phyloP scores from a whole-genome alignment of 2,888 invertebrate genomes.

The Graphium colonna region DNA sequence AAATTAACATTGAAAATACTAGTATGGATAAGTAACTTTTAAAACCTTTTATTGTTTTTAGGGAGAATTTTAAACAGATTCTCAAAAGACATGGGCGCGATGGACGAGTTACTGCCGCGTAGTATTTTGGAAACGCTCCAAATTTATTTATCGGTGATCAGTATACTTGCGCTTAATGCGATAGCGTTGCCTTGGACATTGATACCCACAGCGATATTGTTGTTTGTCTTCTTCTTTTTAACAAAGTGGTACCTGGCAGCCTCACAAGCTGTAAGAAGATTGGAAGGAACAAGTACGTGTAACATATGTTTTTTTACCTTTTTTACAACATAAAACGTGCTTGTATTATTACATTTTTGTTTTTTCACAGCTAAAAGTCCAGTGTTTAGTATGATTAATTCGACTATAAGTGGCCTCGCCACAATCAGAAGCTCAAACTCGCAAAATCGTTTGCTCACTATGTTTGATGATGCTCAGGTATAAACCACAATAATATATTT shows the following conservation, averaged over 20 bases:
- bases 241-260: conserved; percentile 85
- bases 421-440: conserved; percentile 87
- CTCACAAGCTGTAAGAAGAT: conserved; percentile 86
- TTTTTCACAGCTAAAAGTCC: conserved; percentile 85
- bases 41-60: conserved; percentile 35
- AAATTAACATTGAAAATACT: too few species aligned
- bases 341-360: conserved; percentile 6
- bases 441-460: conserved; percentile 78
- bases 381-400: conserved; percentile 88
- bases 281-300: conserved; percentile 84
- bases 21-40: too few species aligned
- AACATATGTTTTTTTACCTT: not conserved
- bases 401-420: conserved; percentile 86
- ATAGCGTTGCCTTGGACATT: conserved; percentile 64
- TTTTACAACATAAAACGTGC: not conserved
- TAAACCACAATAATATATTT: too few species aligned
- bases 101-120: conserved; percentile 87
- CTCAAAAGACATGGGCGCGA: conserved; percentile 90
- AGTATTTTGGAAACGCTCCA: conserved; percentile 82
- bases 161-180: conserved; percentile 62
- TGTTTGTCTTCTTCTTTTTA: conserved; percentile 81
- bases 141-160: conserved; percentile 62
- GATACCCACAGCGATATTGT: conserved; percentile 54
- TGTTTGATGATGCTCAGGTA: conserved; percentile 81
- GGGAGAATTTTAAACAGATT: conserved; percentile 87